Conservation (phyloP, 2,113 vertebrate genomes). For the Carlito syrichta region DNA sequence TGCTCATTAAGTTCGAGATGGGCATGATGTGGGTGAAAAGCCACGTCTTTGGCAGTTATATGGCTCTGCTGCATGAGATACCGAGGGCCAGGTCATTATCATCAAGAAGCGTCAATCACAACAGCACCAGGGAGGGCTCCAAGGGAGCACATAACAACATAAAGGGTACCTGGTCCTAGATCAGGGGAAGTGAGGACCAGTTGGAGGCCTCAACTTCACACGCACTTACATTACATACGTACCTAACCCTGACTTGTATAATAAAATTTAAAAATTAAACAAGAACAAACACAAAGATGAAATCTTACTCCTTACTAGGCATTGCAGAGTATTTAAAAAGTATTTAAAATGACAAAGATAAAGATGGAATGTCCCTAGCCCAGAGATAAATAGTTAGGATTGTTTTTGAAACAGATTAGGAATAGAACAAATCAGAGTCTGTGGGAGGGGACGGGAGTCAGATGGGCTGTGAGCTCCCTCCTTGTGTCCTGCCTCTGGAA, state of each 20-base stretch:
- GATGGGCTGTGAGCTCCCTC: not conserved
- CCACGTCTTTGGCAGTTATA: accelerated
- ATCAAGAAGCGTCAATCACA: too few species aligned
- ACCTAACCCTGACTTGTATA: too few species aligned
- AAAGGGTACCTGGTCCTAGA: too few species aligned
- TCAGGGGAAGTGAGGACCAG: too few species aligned
- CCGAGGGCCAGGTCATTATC: accelerated
- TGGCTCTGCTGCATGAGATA: accelerated
- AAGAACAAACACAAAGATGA: not conserved
- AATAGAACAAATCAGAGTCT: not conserved
- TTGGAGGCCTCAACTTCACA: too few species aligned
- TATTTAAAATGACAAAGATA: not conserved
- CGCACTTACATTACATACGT: too few species aligned
- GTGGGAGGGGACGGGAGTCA: not conserved
- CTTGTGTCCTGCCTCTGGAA: not conserved
- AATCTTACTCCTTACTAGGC: not conserved
- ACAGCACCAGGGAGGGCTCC: too few species aligned
- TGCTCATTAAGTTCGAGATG: not conserved
- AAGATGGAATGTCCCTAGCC: not conserved
- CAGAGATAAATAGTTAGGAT: accelerated
- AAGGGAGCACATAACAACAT: too few species aligned
- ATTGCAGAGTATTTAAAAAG: not conserved
- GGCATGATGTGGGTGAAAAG: accelerated
- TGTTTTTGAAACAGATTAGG: not conserved
- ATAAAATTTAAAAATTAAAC: too few species aligned